Conservation (phyloP, 2,113 vertebrate species). For the Gobiocypris rarus region DNA sequence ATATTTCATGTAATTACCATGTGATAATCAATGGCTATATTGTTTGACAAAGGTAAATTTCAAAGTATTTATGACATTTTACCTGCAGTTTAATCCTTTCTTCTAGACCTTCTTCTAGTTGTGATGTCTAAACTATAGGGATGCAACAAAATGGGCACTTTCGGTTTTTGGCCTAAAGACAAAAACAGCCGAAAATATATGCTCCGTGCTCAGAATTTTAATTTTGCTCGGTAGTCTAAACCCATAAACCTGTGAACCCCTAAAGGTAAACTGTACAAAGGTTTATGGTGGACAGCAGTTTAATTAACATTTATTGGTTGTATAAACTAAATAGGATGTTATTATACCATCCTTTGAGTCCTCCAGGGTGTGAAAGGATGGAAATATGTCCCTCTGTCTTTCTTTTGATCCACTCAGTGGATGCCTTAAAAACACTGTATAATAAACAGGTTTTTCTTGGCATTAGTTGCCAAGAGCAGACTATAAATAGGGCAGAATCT, state of each 20-base stretch:
- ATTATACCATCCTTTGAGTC: slow-evolving; percentile 17
- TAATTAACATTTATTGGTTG: background rate
- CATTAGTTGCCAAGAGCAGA: slow-evolving; percentile 48
- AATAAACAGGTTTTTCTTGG: slow-evolving; percentile 28
- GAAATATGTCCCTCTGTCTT: slow-evolving; percentile 23
- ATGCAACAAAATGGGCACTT: no score
- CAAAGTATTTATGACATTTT: background rate
- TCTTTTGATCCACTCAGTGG: slow-evolving; percentile 15
- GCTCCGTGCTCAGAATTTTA: no score
- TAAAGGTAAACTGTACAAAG: background rate
- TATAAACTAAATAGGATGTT: slow-evolving; percentile 11
- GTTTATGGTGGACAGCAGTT: background rate
- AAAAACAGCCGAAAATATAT: no score
- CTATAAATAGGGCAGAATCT: background rate
- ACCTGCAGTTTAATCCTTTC: background rate
- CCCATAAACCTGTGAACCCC: background rate
- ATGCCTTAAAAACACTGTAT: slow-evolving; percentile 42
- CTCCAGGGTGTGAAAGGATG: background rate
- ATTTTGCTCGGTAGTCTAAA: background rate
- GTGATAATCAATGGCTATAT: background rate
- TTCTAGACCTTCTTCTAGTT: background rate
- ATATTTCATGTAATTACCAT: background rate
- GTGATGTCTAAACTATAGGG: background rate
- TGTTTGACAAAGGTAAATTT: background rate
- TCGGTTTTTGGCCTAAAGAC: no score